phyloP scores from a whole-genome alignment of 2,888 invertebrate genomes.

The Drosophila neutralis region DNA sequence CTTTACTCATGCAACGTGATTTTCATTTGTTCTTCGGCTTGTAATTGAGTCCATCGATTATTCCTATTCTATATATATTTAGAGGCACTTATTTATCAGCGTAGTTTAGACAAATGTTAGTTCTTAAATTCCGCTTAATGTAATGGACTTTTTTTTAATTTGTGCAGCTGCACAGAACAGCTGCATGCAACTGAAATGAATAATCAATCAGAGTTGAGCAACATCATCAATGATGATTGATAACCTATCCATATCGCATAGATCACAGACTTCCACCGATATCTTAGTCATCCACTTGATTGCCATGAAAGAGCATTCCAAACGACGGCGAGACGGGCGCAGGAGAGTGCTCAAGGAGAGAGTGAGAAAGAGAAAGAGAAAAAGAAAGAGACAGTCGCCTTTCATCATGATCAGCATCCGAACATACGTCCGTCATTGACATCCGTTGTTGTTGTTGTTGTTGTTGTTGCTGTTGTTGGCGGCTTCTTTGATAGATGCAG shows the following conservation, averaged over 20 bases:
- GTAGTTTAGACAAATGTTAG: not conserved
- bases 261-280: constrained; percentile 13
- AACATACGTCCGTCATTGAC: constrained; percentile 33
- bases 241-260: constrained; percentile 5
- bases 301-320: constrained; percentile 15
- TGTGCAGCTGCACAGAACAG: too few species aligned
- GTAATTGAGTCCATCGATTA: not conserved
- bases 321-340: not conserved
- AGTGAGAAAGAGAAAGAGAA: not conserved
- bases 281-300: constrained; percentile 23
- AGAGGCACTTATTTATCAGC: not conserved
- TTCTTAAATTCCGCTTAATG: not conserved
- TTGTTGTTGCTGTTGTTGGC: constrained; percentile 26
- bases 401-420: constrained; percentile 41
- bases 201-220: not conserved
- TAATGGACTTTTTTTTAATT: not conserved
- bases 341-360: not conserved
- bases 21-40: not conserved
- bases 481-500: constrained; percentile 39
- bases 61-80: not conserved
- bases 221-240: not conserved
- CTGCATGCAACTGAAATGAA: not conserved
- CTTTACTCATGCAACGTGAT: not conserved
- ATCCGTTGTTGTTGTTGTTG: constrained; percentile 40
- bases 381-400: constrained; percentile 1